A percentile compares a stretch with the other conserved stretches of the same genome.
Evolutionary conservation across 2,888 invertebrate genomes (phyloP).

Genomic region (Pandemis heparana): DNA sequence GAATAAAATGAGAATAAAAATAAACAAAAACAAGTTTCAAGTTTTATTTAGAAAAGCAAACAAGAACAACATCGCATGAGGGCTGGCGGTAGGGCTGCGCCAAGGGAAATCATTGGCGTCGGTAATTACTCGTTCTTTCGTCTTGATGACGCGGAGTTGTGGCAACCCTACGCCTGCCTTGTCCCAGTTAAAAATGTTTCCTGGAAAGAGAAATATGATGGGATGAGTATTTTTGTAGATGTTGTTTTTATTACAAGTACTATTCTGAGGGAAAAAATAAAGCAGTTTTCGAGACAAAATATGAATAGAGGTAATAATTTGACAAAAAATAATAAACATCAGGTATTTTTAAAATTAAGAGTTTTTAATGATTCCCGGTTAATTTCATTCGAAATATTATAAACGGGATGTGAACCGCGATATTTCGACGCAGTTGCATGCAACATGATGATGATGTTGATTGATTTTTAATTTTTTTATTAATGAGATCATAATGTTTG

Average conservation of each 20-base stretch:
- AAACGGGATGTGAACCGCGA: too few species aligned
- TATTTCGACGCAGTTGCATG: too few species aligned
- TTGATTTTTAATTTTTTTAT: too few species aligned
- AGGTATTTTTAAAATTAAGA: too few species aligned
- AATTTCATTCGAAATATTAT: too few species aligned
- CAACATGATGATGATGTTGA: too few species aligned
- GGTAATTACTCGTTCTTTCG: constrained; percentile 72
- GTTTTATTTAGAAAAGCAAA: constrained; percentile 21
- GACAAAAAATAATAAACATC: too few species aligned
- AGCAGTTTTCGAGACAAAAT: too few species aligned
- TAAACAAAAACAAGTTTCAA: constrained; percentile 2
- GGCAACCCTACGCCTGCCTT: background rate
- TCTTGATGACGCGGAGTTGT: constrained; percentile 50
- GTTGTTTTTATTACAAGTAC: background rate
- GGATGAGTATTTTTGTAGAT: background rate
- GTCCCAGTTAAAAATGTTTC: constrained; percentile 2
- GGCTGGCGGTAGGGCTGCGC: constrained; percentile 43
- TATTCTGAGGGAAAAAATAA: too few species aligned
- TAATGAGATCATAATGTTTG: too few species aligned
- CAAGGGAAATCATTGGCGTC: constrained; percentile 74
- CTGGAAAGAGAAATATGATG: background rate
- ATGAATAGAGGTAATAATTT: too few species aligned
- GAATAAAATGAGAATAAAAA: background rate
- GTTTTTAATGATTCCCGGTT: too few species aligned
- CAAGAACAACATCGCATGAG: constrained; percentile 18